These are phyloP conservation scores for Danaus plexippus DNA, from an alignment of 1,140 invertebrate species.

Conservation along the genomic window DNA sequence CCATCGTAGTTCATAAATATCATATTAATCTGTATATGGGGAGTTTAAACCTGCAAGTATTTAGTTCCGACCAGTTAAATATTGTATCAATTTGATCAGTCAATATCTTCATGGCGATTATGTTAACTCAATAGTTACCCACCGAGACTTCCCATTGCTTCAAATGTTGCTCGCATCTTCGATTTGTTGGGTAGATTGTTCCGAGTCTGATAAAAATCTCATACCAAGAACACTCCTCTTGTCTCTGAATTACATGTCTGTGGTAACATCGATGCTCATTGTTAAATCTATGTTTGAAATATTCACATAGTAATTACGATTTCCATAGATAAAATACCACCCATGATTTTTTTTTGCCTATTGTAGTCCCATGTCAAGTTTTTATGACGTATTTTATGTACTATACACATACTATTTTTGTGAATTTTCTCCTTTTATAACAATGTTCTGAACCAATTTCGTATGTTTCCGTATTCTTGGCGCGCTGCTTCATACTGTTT, in stretches of 20 bases:
- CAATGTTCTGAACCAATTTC: not conserved
- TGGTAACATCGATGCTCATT: slow-evolving; percentile 44
- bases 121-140: slow-evolving; percentile 53
- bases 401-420: too few species aligned
- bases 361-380: not conserved
- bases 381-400: too few species aligned
- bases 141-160: slow-evolving; percentile 48
- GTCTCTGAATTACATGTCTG: slow-evolving; percentile 48
- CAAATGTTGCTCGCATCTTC: slow-evolving; percentile 50
- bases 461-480: slow-evolving; percentile 11
- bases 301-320: slow-evolving; percentile 60
- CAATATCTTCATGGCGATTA: too few species aligned
- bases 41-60: too few species aligned
- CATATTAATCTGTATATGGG: too few species aligned
- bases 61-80: too few species aligned
- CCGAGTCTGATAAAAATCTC: slow-evolving; percentile 55
- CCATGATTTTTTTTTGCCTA: slow-evolving; percentile 29
- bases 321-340: slow-evolving; percentile 40
- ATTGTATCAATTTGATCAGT: too few species aligned
- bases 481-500: slow-evolving; percentile 10
- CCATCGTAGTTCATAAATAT: too few species aligned
- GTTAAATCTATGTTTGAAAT: slow-evolving; percentile 59
- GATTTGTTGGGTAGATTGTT: slow-evolving; percentile 60
- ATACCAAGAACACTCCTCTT: slow-evolving; percentile 39
- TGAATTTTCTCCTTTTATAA: too few species aligned